A percentile compares a stretch with the other conserved stretches of the same genome.
These are phyloP conservation scores for Lobophora halterata DNA, from an alignment of 2,888 invertebrate species.

Conservation along the genomic window DNA sequence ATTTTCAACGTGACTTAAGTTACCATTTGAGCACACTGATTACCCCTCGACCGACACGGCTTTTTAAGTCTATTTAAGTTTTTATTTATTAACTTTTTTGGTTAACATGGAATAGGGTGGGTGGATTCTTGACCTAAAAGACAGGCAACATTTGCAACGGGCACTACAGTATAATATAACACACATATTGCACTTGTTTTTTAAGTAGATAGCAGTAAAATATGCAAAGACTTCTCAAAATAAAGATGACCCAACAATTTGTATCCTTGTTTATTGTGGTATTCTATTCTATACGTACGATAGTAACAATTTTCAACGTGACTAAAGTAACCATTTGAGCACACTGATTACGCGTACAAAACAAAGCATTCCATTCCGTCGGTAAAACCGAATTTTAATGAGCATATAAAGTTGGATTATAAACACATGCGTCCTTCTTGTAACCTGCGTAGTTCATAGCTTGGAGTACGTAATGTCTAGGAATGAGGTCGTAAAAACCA, in stretches of 20 bases:
- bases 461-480: constrained; percentile 13
- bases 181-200: too few relatives aligned
- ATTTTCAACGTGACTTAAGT: constrained; percentile 2
- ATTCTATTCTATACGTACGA: too few relatives aligned
- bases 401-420: constrained; percentile 4
- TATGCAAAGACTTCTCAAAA: background rate
- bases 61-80: too few relatives aligned
- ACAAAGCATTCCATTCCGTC: constrained; percentile 2
- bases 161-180: too few relatives aligned
- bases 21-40: constrained; percentile 1
- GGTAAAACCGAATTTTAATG: constrained; percentile 11
- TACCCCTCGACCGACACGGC: too few relatives aligned
- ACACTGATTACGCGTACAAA: constrained; percentile 1
- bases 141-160: too few relatives aligned
- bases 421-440: constrained; percentile 33
- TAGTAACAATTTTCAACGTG: constrained; percentile 3
- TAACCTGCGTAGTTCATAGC: constrained; percentile 38
- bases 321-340: background rate
- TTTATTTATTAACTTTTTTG: too few relatives aligned
- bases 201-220: background rate
- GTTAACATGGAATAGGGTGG: too few relatives aligned
- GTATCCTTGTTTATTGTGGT: constrained; percentile 1
- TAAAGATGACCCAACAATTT: background rate
- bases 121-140: too few relatives aligned
- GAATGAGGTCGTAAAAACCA: constrained; percentile 25